A percentile compares a stretch with the other conserved stretches of the same genome.
Evolutionary conservation across 2,888 invertebrate species (phyloP).

Genomic region (Ligdia adustata): DNA sequence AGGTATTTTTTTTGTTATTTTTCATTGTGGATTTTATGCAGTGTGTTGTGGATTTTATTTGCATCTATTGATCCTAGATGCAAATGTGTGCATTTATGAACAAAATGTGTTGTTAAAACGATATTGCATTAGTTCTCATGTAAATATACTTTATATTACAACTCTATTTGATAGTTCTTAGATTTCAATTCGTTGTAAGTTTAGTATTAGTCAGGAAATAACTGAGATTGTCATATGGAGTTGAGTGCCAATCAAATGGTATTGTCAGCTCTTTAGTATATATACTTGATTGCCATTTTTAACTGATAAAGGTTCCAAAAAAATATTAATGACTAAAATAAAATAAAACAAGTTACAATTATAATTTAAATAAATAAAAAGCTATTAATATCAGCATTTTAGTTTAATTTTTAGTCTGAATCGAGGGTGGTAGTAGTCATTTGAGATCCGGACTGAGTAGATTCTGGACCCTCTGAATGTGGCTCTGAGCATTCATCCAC

Average conservation of each 20-base stretch:
- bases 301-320: neutral
- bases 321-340: constrained; percentile 5
- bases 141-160: constrained; percentile 42
- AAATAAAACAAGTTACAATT: constrained; percentile 6
- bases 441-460: constrained; percentile 33
- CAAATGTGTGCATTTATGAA: constrained; percentile 20
- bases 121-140: constrained; percentile 30
- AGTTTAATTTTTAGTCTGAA: constrained; percentile 42
- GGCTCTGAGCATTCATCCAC: constrained; percentile 54
- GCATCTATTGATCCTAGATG: constrained; percentile 30
- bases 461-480: constrained; percentile 46
- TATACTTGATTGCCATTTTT: constrained; percentile 15
- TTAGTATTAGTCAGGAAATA: constrained; percentile 31
- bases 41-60: constrained; percentile 40
- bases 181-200: constrained; percentile 28
- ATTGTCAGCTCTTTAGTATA: neutral
- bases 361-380: constrained; percentile 18
- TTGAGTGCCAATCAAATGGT: constrained; percentile 8
- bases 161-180: constrained; percentile 33
- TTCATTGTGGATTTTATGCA: constrained; percentile 20
- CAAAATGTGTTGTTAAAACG: constrained; percentile 18
- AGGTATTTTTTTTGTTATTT: constrained; percentile 20
- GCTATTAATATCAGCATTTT: neutral
- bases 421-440: constrained; percentile 38
- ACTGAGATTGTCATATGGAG: constrained; percentile 10